Conservation (phyloP, 2,113 vertebrate genomes). For the Cacatua alba region DNA sequence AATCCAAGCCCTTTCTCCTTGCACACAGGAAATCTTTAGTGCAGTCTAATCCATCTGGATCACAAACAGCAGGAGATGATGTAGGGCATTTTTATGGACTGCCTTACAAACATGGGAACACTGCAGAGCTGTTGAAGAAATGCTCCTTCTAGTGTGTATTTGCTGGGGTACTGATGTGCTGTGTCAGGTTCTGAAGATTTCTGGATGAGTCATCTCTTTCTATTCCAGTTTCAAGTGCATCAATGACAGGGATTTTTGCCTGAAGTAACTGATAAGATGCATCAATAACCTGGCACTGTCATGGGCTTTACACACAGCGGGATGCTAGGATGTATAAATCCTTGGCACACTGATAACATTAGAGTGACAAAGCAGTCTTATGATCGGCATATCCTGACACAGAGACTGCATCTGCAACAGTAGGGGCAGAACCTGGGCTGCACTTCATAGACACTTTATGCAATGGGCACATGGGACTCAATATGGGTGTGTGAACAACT, state of each 20-base stretch:
- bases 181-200: background rate
- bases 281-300: background rate
- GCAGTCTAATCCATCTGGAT: background rate
- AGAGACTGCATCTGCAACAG: background rate
- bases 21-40: background rate
- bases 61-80: background rate
- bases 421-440: accelerated
- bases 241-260: background rate
- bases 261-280: background rate
- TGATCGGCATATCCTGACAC: no score
- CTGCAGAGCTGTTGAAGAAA: background rate
- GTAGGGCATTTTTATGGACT: background rate
- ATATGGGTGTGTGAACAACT: accelerated
- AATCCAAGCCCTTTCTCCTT: background rate
- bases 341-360: background rate
- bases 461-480: accelerated
- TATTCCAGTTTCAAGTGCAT: background rate
- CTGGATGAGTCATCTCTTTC: background rate
- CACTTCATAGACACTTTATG: no score
- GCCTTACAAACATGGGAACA: background rate
- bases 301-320: background rate
- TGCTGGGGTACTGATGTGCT: background rate
- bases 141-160: background rate
- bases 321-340: background rate
- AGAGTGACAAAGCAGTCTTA: background rate